Conservation (phyloP, 1,140 invertebrate genomes). For the Drosophila bocki region DNA sequence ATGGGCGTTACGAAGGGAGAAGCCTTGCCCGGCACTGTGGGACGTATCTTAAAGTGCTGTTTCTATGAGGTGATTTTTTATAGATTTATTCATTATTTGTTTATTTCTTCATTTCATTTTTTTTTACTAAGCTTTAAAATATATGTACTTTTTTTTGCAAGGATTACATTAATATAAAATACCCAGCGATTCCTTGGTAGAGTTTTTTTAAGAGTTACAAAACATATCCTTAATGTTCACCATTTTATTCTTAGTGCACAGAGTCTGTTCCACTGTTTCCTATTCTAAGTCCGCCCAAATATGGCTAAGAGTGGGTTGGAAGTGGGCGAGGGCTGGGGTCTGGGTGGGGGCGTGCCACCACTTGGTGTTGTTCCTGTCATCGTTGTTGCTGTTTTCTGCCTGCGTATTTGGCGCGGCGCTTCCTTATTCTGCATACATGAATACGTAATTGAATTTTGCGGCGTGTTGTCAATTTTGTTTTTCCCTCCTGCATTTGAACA, state of each 20-base stretch:
- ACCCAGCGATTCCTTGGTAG: too few species aligned
- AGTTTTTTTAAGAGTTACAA: background rate
- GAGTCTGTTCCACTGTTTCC: conserved; percentile 14
- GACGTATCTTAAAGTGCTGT: background rate
- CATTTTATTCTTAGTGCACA: background rate
- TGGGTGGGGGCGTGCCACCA: conserved; percentile 19
- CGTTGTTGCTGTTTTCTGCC: conserved; percentile 38
- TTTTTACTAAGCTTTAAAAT: too few species aligned
- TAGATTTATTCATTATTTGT: too few species aligned
- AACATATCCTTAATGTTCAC: background rate
- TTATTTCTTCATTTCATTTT: too few species aligned
- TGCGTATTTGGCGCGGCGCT: conserved; percentile 76
- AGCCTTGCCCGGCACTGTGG: conserved; percentile 10
- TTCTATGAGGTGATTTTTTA: too few species aligned
- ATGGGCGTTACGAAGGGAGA: conserved; percentile 39
- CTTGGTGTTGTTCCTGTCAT: conserved; percentile 29
- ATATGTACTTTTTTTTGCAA: too few species aligned
- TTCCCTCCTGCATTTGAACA: conserved; percentile 69
- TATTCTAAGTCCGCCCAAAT: conserved; percentile 2
- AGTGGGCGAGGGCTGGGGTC: conserved; percentile 39
- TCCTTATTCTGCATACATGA: conserved; percentile 78
- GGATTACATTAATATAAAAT: too few species aligned
- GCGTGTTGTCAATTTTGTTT: conserved; percentile 81
- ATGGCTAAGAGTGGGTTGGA: background rate
- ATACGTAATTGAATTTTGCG: conserved; percentile 82